Conservation (phyloP, 2,888 invertebrate genomes). For the Dryadula phaetusa region DNA sequence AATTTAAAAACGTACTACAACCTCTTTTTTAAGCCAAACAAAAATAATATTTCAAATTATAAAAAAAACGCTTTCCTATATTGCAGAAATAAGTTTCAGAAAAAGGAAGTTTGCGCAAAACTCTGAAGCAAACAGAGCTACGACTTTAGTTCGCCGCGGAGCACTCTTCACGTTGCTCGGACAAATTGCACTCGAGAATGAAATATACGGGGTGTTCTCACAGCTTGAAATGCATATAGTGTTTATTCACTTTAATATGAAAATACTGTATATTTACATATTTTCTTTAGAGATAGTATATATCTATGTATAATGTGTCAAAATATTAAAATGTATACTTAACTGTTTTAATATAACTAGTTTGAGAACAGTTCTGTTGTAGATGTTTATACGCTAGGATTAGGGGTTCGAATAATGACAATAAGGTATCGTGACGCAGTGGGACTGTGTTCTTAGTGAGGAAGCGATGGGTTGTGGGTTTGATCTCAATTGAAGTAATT, state of each 20-base stretch:
- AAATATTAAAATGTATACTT: too few species aligned
- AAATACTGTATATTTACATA: not conserved
- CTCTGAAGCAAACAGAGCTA: slow-evolving; percentile 61
- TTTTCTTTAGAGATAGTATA: not conserved
- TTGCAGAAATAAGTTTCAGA: slow-evolving; percentile 39
- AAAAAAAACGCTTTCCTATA: slow-evolving; percentile 28
- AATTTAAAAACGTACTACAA: not conserved
- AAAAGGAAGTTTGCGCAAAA: slow-evolving; percentile 47
- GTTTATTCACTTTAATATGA: slow-evolving; percentile 16
- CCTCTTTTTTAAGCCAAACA: not conserved
- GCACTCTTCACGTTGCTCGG: slow-evolving; percentile 65
- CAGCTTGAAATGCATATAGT: slow-evolving; percentile 25
- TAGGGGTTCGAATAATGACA: too few species aligned
- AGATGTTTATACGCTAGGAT: too few species aligned
- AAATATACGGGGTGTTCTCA: slow-evolving; percentile 49
- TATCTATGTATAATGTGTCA: not conserved
- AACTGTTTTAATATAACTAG: too few species aligned
- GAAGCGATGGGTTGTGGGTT: too few species aligned
- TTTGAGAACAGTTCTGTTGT: too few species aligned
- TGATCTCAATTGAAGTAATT: too few species aligned
- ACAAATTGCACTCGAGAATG: slow-evolving; percentile 74
- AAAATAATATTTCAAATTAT: not conserved
- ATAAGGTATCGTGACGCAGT: too few species aligned
- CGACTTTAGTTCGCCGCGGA: slow-evolving; percentile 66
- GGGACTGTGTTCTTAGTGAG: too few species aligned